These are phyloP conservation scores for Pagrus major DNA, from an alignment of 2,113 vertebrate species.

Conservation along the genomic window DNA sequence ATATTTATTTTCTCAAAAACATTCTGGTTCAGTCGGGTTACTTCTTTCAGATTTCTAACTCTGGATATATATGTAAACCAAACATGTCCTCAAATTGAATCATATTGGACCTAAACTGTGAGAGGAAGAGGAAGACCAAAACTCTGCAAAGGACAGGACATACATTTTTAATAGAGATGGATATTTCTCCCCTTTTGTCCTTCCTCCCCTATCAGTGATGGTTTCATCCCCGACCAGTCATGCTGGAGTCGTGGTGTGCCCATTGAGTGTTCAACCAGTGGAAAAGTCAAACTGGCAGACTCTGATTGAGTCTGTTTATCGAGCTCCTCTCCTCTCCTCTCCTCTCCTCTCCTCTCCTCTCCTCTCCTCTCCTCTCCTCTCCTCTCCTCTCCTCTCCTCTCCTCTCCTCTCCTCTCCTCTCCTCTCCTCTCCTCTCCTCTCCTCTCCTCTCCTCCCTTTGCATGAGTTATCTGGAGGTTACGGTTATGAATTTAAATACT, in stretches of 20 bases:
- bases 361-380: too few relatives aligned
- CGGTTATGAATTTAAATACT: constrained; percentile 10
- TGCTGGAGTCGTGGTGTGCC: constrained; percentile 34
- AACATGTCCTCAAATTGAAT: constrained; percentile 4
- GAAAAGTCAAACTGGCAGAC: constrained; percentile 62
- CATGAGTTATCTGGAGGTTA: not conserved
- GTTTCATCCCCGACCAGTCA: constrained; percentile 43
- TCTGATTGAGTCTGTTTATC: constrained; percentile 39
- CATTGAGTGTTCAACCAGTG: constrained; percentile 55
- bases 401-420: not conserved
- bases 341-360: not conserved
- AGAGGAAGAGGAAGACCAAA: constrained; percentile 5
- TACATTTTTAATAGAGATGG: constrained; percentile 31
- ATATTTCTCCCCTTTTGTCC: constrained; percentile 23
- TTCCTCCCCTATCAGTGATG: constrained; percentile 12
- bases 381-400: not conserved
- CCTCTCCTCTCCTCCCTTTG: not conserved
- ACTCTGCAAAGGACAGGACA: not conserved
- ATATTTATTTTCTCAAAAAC: not conserved
- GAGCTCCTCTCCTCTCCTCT: not conserved
- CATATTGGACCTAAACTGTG: not conserved
- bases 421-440: not conserved
- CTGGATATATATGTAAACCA: not conserved
- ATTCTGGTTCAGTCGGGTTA: not conserved
- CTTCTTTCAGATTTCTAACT: not conserved